These are phyloP conservation scores for Elaphurus davidianus DNA, from an alignment of 2,113 vertebrate genomes.

Conservation along the genomic window DNA sequence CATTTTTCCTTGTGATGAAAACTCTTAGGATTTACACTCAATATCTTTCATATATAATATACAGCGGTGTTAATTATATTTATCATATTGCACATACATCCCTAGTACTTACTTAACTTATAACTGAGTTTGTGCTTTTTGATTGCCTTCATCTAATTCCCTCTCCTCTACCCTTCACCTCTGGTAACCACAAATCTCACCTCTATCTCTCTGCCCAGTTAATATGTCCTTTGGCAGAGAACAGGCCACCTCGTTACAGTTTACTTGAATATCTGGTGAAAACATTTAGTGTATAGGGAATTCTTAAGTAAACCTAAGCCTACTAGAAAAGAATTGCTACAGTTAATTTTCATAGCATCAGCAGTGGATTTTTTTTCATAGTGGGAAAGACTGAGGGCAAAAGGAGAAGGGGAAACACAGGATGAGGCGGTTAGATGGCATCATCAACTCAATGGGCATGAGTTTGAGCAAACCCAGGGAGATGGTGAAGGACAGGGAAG, in stretches of 20 bases:
- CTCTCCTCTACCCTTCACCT: not conserved
- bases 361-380: constrained; percentile 5
- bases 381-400: not conserved
- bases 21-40: not conserved
- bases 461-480: not conserved
- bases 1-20: not conserved
- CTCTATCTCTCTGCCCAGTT: not conserved
- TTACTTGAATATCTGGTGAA: constrained; percentile 22
- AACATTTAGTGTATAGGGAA: not conserved
- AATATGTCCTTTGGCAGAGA: not conserved
- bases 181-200: not conserved
- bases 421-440: not conserved
- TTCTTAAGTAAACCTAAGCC: not conserved
- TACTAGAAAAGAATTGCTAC: not conserved
- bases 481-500: not conserved
- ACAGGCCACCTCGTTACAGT: not conserved
- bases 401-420: not conserved
- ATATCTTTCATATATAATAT: not conserved
- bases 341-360: not conserved
- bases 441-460: not conserved
- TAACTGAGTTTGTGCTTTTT: not conserved
- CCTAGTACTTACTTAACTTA: not conserved
- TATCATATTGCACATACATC: not conserved
- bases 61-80: not conserved
- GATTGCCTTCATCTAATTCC: not conserved